phyloP scores from a whole-genome alignment of 2,113 vertebrate species.

The Zosterops lateralis region DNA sequence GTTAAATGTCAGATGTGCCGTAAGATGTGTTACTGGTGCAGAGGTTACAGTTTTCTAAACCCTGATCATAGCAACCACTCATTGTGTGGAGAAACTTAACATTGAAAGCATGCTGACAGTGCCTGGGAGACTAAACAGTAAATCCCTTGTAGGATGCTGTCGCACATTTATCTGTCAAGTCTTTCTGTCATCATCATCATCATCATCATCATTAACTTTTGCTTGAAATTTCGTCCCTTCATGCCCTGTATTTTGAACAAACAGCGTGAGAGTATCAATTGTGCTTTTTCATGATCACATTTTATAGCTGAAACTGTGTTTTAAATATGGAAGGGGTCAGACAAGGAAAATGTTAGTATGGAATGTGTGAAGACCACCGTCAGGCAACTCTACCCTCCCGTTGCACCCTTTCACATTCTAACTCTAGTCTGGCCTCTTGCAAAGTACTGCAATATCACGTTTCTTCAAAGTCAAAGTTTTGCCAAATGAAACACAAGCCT shows the following conservation, averaged over 20 bases:
- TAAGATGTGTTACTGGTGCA: background rate
- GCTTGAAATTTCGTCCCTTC: background rate
- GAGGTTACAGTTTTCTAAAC: background rate
- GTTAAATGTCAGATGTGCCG: background rate
- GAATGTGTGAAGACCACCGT: background rate
- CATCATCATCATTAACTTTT: background rate
- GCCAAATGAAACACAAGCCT: constrained; percentile 8
- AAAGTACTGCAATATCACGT: background rate
- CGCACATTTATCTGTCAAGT: background rate
- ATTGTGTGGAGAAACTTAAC: background rate
- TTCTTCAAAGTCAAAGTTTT: background rate
- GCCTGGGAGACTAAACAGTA: background rate
- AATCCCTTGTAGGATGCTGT: background rate
- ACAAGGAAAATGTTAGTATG: background rate
- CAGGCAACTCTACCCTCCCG: background rate
- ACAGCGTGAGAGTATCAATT: fast-evolving
- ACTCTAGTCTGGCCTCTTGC: background rate
- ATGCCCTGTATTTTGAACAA: background rate
- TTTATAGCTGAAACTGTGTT: background rate
- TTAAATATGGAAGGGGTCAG: background rate
- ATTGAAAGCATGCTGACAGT: background rate
- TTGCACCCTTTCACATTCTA: background rate
- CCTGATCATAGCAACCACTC: background rate
- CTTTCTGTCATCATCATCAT: background rate
- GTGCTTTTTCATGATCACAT: background rate